Evolutionary conservation across 2,797 vertebrate species (phyloP), one percentile per base, ranked within the genome.

Genomic region (Peromyscus eremicus): DNA sequence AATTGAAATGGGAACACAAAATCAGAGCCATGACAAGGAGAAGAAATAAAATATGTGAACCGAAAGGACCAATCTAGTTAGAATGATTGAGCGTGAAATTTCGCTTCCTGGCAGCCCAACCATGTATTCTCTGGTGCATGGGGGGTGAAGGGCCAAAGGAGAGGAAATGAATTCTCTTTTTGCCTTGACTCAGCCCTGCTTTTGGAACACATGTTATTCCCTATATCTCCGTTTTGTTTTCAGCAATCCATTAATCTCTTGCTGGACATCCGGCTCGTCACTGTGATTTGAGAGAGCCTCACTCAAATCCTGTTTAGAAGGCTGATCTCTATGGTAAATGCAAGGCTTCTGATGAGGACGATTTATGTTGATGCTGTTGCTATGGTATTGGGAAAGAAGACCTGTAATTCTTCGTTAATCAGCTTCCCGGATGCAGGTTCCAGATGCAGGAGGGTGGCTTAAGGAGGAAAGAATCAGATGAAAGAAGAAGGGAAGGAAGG

Each of bases 11-110:
- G 88, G 92, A 96, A 94, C 64, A 75, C 19, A 89, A 94, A 90
- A 86, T 86, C 49, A 88, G 92, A 89, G 25, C 85, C 89, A 40
- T 10, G 29, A 94, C 46, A 73, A 23, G 19, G 43, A 95, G 34
- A 62, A 89, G 16, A 66, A 84, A 86, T 57, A 68, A 94, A 92
- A 87, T 66, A 94, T 89, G 79, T 81, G 60, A 94, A 71, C 79
- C 82, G 23, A 89, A 91, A 87, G 64, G 71, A 66, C n/a, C 57
- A 37, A 60, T 40, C 86, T 84, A 52, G 34, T 94, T 60, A 66
- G 60, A 57, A 2, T 76, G 85, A 94, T 64, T 92, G 75, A 95
- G 91, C 13, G 0, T 95, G 91, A 96, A 95, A 96, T 97, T 84
- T 80, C 46, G 52, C 85, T 94, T 97, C 92, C 92, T 92, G 77